Evolutionary conservation across 1,140 invertebrate species (phyloP), one percentile per base, ranked within the genome.

Genomic region (Diorhabda elongata): DNA sequence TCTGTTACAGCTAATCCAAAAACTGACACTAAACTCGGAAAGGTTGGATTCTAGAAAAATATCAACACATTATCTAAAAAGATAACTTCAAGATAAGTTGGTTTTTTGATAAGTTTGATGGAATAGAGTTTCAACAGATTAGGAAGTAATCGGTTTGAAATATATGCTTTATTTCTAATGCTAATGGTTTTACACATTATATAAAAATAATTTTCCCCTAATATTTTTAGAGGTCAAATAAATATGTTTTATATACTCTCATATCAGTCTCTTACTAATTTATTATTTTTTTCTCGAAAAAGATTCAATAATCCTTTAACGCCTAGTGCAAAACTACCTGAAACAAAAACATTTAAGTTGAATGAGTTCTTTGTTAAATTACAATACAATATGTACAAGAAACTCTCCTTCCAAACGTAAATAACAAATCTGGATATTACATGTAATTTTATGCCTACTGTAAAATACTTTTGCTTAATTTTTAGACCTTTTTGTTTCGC

Each of bases 1-100:
- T 89, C 84, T 69, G 85, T 98, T 4, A 98, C 97, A 9, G 96
- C 97, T 5, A 92, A 99, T 88, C 97, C 97, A 7, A 97, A 97
- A 84, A 98, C 97, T 76, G 96, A 99, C 79, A 96, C 95, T 3
- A 91, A 89, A 80, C 84, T 99, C 42, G 96, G 96, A 66, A 93
- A 95, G 89, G 95, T 98, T 76, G 97, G 97, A 70, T 83, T 44
- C 6, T 63, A 63, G 44, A 63, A 44, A 63, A 42, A 26, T 45
- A 63, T 3, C 3, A 63, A 8, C 42, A 26, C 4, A 42, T 42
- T 26, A 3, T 26, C 7, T 26, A 8, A 26, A 8, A 61, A 61
- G n/a, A 4, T 4, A 61, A 61, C 7, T 26, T 60, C 42, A 7
- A 42, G 5, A 41, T 61, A 8, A 8, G 42, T 42, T 41, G 4